A percentile compares a stretch with the other conserved stretches of the same genome.
Conservation (phyloP, 2,888 invertebrate genomes). For the Mantis religiosa region DNA sequence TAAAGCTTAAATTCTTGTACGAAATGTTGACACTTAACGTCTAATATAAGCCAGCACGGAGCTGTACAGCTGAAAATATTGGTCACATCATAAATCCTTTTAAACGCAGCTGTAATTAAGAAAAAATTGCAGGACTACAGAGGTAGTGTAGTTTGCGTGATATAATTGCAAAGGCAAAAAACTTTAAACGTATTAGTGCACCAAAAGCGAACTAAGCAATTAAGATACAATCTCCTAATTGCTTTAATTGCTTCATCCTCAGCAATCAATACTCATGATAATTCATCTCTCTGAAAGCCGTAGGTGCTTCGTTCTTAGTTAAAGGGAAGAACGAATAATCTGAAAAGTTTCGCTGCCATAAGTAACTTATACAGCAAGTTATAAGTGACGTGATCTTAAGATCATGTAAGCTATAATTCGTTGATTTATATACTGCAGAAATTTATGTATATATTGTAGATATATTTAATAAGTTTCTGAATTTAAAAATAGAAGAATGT, state of each 20-base stretch:
- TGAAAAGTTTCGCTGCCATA: not conserved
- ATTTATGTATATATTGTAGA: too few relatives aligned
- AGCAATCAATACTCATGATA: not conserved
- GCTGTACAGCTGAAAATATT: not conserved
- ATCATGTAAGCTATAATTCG: too few relatives aligned
- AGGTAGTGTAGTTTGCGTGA: not conserved
- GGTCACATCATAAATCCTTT: not conserved
- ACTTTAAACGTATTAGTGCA: not conserved
- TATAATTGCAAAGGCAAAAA: not conserved
- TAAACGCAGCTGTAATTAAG: not conserved
- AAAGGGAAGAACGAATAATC: not conserved
- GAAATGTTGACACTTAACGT: too few relatives aligned
- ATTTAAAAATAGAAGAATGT: too few relatives aligned
- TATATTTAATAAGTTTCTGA: too few relatives aligned
- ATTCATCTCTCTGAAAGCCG: not conserved
- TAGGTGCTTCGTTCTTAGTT: not conserved
- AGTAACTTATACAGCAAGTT: not conserved
- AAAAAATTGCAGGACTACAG: not conserved
- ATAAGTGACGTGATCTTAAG: not conserved
- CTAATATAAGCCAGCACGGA: too few relatives aligned
- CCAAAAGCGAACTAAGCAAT: not conserved
- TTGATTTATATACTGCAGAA: too few relatives aligned
- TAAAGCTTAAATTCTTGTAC: too few relatives aligned
- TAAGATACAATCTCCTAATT: not conserved
- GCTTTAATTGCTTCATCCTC: not conserved